Base-by-base conservation (phyloP, 2,888 invertebrate genomes). In the Venusia cambrica region DNA sequence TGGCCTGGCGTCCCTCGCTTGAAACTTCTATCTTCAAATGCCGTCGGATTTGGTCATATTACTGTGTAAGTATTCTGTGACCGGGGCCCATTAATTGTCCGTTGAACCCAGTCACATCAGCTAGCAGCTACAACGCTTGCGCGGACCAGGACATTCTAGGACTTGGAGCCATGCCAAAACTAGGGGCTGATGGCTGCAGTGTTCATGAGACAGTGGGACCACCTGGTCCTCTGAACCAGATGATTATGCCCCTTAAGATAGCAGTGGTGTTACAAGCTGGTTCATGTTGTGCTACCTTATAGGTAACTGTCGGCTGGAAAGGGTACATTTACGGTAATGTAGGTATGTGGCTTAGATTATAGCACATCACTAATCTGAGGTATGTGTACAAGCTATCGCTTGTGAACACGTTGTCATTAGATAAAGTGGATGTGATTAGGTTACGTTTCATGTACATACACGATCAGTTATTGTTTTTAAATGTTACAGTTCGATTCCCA, bases 101-200 rank as follows among this genome's bases (percentile, higher is more conserved):
- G 11, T 7, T 12, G 35, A 35, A 24, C 35, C 22, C 4, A 18
- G 18, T 18, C 26, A 12, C 9, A 3, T 10, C 5, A 13, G 5
- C 21, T 21, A 27, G 27, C 22, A 28, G 18, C 19, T 19, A 29
- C 14, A 36, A 36, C 35, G 35, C 35, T 29, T 36, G 35, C 35
- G 35, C 29, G 24, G 10, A 7, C 20, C n/a, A n/a, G n/a, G n/a
- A 5, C 6, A 7, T n/a, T 4, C 4, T 14, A 5, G 7, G 5
- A n/a, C 20, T 33, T 33, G 33, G 19, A 5, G 3, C 3, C 11
- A n/a, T 16, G 33, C 33, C 34, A 34, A 27, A 21, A n/a, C 11
- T 9, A 13, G 9, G 10, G n/a, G 5, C 11, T 5, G 1, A 3
- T 3, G 5, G 4, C 21, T 16, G 34, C 26, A 27, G 27, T 27